Conservation (phyloP, 2,113 vertebrate species). For the Brachyistius frenatus region DNA sequence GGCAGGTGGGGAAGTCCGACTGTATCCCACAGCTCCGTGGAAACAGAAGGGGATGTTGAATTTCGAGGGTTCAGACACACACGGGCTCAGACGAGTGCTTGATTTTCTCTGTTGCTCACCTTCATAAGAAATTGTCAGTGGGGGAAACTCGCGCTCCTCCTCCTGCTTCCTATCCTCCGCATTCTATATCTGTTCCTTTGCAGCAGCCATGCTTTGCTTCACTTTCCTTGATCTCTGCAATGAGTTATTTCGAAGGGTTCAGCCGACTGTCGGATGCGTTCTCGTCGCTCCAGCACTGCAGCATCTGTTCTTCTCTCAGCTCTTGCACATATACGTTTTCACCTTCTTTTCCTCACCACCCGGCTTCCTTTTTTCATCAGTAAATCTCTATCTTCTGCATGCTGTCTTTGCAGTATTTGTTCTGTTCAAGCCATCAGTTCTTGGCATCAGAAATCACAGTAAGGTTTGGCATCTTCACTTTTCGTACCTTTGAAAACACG, state of each 20-base stretch:
- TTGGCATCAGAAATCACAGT: constrained; percentile 24
- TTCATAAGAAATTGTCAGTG: constrained; percentile 35
- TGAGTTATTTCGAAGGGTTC: constrained; percentile 43
- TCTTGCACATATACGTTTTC: not conserved
- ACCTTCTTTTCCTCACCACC: constrained; percentile 4
- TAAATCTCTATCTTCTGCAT: not conserved
- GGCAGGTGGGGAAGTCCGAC: constrained; percentile 8
- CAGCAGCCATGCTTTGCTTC: constrained; percentile 39
- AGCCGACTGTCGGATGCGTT: constrained; percentile 23
- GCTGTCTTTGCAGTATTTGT: not conserved
- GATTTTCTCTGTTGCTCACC: constrained; percentile 53
- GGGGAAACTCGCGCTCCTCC: constrained; percentile 37
- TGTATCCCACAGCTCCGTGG: constrained; percentile 5
- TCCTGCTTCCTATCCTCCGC: constrained; percentile 16
- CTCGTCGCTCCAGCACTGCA: constrained; percentile 26
- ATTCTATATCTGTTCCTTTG: constrained; percentile 23
- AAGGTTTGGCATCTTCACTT: constrained; percentile 20
- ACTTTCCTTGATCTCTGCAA: constrained; percentile 54
- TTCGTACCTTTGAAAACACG: constrained; percentile 9
- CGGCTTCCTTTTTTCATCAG: constrained; percentile 25
- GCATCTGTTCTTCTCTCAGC: constrained; percentile 40
- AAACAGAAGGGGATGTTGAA: constrained; percentile 35
- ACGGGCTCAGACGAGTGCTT: constrained; percentile 17
- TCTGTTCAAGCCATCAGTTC: constrained; percentile 3
- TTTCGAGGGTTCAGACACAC: constrained; percentile 35